Evolutionary conservation across 1,140 invertebrate species (phyloP).

Genomic region (Nephila pilipes): DNA sequence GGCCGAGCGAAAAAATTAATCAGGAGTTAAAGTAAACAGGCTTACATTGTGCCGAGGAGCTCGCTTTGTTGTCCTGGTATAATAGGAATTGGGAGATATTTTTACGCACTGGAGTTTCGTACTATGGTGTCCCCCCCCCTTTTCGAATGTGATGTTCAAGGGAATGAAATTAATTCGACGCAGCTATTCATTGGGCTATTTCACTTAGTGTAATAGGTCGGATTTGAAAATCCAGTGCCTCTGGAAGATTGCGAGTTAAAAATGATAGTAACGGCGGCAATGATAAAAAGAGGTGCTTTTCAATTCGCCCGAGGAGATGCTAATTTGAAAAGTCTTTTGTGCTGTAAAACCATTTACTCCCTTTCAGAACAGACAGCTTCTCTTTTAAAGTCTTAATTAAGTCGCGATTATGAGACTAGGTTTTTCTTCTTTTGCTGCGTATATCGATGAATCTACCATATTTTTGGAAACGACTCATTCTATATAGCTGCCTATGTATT

Average conservation of each 20-base stretch:
- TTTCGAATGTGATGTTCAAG: conserved; percentile 23
- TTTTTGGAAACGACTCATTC: no score
- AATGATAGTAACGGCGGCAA: not conserved
- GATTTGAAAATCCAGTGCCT: not conserved
- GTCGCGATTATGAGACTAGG: not conserved
- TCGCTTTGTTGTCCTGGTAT: conserved; percentile 30
- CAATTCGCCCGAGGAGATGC: not conserved
- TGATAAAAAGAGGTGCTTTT: not conserved
- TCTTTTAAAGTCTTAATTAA: not conserved
- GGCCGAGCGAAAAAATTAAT: conserved; percentile 53
- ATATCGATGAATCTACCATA: no score
- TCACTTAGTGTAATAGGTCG: not conserved
- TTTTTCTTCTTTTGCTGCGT: no score
- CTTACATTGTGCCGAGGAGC: not conserved
- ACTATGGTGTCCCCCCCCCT: no score
- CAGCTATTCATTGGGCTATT: not conserved
- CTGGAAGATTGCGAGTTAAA: not conserved
- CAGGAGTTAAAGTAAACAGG: conserved; percentile 58
- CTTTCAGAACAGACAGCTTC: not conserved
- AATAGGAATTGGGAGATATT: not conserved
- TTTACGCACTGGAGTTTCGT: not conserved
- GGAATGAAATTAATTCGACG: conserved; percentile 39
- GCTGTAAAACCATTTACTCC: not conserved
- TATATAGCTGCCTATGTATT: no score
- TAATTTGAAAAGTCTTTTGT: conserved; percentile 50